These are phyloP conservation scores for Chrosomus eos DNA, from an alignment of 2,797 vertebrate species.

Conservation along the genomic window DNA sequence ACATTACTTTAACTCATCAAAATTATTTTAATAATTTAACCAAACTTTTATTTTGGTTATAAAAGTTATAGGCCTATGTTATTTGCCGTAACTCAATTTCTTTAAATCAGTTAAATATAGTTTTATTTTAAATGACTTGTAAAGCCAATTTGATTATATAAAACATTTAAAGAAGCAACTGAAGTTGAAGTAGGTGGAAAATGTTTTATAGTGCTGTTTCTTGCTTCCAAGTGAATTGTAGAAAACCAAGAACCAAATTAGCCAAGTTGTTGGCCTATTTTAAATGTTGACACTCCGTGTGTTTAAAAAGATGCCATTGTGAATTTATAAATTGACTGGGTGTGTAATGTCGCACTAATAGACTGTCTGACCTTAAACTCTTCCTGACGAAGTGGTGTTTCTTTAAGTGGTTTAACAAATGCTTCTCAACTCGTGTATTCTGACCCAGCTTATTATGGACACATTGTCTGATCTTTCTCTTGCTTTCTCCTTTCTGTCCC, in stretches of 20 bases:
- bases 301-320: slow-evolving; percentile 18
- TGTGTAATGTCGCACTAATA: slow-evolving; percentile 65
- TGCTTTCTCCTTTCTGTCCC: background rate
- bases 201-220: background rate
- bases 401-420: slow-evolving; percentile 62
- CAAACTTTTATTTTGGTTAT: no score
- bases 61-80: no score
- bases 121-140: background rate
- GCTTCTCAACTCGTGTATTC: slow-evolving; percentile 47
- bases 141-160: background rate
- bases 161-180: background rate
- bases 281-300: slow-evolving; percentile 24
- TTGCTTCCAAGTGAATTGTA: background rate
- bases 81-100: no score
- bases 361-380: slow-evolving; percentile 50
- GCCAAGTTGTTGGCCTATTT: background rate
- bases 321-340: slow-evolving; percentile 48
- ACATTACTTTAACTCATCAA: no score
- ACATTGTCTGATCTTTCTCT: slow-evolving; percentile 18
- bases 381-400: background rate
- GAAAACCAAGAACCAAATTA: slow-evolving; percentile 30
- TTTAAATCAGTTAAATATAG: background rate
- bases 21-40: no score
- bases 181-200: background rate
- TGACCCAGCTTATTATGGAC: background rate